phyloP scores from a whole-genome alignment of 2,888 invertebrate genomes.

The Tholera decimalis region DNA sequence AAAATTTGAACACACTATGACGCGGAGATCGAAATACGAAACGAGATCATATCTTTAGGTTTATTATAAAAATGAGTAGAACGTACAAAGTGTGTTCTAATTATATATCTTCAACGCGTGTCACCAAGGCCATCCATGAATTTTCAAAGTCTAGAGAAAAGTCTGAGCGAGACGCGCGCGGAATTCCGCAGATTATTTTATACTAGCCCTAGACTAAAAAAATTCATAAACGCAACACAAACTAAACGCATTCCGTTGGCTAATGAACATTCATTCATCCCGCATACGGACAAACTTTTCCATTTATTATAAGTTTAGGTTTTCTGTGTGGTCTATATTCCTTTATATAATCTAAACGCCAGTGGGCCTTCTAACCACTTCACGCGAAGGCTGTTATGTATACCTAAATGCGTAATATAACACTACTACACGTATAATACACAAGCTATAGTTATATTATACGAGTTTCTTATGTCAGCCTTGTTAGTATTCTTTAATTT shows the following conservation, averaged over 20 bases:
- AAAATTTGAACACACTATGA: constrained; percentile 14
- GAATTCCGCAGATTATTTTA: not conserved
- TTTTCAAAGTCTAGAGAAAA: not conserved
- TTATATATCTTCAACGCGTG: constrained; percentile 17
- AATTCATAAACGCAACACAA: not conserved
- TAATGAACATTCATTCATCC: not conserved
- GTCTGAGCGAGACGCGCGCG: not conserved
- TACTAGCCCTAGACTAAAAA: not conserved
- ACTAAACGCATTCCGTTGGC: not conserved
- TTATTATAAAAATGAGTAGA: constrained; percentile 22
- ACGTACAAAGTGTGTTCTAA: constrained; percentile 10
- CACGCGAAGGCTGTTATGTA: constrained; percentile 83
- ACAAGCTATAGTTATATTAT: constrained; percentile 87
- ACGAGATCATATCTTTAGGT: constrained; percentile 43
- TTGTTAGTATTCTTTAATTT: constrained; percentile 51
- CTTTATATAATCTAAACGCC: constrained; percentile 66
- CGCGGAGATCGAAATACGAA: constrained; percentile 27
- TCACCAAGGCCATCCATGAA: not conserved
- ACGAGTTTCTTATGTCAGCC: constrained; percentile 84
- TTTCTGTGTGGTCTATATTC: constrained; percentile 55
- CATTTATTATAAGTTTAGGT: not conserved
- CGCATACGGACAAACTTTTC: constrained; percentile 18
- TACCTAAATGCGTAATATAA: constrained; percentile 87
- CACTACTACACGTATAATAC: constrained; percentile 85
- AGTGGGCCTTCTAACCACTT: constrained; percentile 79